Evolutionary conservation across 2,888 invertebrate species (phyloP).

Genomic region (Amphipoea lucens): DNA sequence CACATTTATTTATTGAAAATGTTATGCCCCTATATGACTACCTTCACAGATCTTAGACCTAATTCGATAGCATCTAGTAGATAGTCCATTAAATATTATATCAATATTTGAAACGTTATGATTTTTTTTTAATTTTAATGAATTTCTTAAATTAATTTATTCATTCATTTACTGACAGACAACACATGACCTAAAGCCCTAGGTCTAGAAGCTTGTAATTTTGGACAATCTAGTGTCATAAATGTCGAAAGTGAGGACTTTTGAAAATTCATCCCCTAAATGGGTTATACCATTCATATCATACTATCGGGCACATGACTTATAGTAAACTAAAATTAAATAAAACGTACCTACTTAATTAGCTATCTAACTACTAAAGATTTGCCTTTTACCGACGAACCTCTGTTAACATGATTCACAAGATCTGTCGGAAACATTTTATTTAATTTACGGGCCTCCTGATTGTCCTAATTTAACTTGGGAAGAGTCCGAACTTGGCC

Average conservation of each 20-base stretch:
- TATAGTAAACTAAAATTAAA: neutral
- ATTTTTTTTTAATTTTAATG: neutral
- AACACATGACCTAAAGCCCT: neutral
- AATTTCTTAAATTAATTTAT: neutral
- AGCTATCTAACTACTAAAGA: neutral
- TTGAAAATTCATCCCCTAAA: neutral
- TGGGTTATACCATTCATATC: neutral
- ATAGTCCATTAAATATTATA: neutral
- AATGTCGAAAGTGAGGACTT: neutral
- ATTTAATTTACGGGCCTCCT: constrained; percentile 44
- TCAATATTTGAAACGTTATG: neutral
- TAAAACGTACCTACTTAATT: neutral
- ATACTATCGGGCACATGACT: neutral
- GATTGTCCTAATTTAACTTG: constrained; percentile 59
- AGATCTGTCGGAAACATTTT: constrained; percentile 42
- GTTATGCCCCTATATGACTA: neutral
- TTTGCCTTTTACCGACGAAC: neutral
- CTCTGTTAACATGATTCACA: constrained; percentile 28
- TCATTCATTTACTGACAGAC: neutral
- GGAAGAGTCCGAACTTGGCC: constrained; percentile 28
- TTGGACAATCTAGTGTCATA: neutral
- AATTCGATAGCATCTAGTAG: neutral
- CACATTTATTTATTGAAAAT: neutral
- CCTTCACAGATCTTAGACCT: neutral
- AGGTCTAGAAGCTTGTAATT: neutral